Conservation (phyloP, 2,797 vertebrate species). For the Adelosebastes latens region DNA sequence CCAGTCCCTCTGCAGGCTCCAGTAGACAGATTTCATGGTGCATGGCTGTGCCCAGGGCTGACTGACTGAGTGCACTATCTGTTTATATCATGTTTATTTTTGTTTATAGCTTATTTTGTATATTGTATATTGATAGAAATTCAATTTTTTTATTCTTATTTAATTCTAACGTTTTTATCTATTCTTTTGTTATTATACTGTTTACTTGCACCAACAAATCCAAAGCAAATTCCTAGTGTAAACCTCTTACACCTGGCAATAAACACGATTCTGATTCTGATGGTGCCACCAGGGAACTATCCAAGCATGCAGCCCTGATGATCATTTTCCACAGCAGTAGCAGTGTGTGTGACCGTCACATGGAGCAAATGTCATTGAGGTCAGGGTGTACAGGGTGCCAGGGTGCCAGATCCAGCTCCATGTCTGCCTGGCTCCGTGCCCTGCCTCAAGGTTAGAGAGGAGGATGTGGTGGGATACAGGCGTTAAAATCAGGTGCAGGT, state of each 20-base stretch:
- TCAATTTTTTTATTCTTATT: too few relatives aligned
- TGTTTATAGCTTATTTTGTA: too few relatives aligned
- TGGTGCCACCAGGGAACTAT: slow-evolving; percentile 58
- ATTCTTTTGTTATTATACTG: too few relatives aligned
- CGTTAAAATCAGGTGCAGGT: slow-evolving; percentile 23
- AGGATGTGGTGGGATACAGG: slow-evolving; percentile 19
- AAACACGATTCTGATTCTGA: not conserved
- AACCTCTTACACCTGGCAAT: too few relatives aligned
- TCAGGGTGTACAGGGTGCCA: slow-evolving; percentile 8
- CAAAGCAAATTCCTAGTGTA: too few relatives aligned
- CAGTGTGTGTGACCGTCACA: slow-evolving; percentile 24
- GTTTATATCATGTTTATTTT: too few relatives aligned
- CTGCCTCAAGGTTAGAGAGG: slow-evolving; percentile 58
- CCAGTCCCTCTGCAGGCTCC: slow-evolving; percentile 52
- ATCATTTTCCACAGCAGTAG: slow-evolving; percentile 26
- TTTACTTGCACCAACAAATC: too few relatives aligned
- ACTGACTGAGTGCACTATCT: slow-evolving; percentile 5
- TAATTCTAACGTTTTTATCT: too few relatives aligned
- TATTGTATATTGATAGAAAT: too few relatives aligned
- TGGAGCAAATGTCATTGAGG: slow-evolving; percentile 66
- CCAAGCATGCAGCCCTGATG: slow-evolving; percentile 8
- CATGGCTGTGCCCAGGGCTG: slow-evolving; percentile 42
- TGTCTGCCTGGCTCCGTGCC: slow-evolving; percentile 40
- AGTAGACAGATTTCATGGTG: slow-evolving; percentile 49
- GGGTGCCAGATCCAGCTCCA: slow-evolving; percentile 17